Evolutionary conservation across 1,140 invertebrate species (phyloP).

Genomic region (Nasonia giraulti): DNA sequence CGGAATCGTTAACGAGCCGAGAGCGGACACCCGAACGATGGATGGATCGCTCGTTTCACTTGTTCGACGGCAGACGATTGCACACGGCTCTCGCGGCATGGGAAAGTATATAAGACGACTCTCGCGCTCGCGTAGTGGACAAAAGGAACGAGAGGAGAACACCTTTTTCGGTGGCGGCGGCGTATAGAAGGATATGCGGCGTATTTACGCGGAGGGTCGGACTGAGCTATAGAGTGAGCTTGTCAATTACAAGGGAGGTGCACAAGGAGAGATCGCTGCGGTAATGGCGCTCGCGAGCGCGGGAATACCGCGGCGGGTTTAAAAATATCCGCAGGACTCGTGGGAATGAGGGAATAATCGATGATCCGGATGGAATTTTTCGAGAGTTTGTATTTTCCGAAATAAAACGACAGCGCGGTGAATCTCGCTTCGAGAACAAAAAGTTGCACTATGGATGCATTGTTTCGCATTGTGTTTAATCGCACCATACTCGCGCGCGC

Average conservation of each 20-base stretch:
- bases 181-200: background rate
- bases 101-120: too few species aligned
- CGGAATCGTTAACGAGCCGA: conserved; percentile 71
- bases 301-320: background rate
- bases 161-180: background rate
- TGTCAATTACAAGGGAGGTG: conserved; percentile 7
- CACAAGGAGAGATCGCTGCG: background rate
- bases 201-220: background rate
- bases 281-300: background rate
- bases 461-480: too few species aligned
- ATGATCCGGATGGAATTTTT: too few species aligned
- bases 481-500: too few species aligned
- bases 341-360: background rate
- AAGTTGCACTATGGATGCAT: too few species aligned
- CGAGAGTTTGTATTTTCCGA: too few species aligned
- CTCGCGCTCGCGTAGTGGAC: too few species aligned
- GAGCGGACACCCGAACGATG: conserved; percentile 68
- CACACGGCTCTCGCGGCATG: background rate
- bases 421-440: too few species aligned
- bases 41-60: conserved; percentile 58
- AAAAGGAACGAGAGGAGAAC: background rate
- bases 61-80: conserved; percentile 4
- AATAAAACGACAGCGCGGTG: too few species aligned
- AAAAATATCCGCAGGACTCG: background rate
- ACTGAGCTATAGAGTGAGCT: background rate